Percentiles rank a stretch among this genome's conserved stretches.
phyloP scores from a whole-genome alignment of 1,140 invertebrate genomes.

The Calosoma granatense region DNA sequence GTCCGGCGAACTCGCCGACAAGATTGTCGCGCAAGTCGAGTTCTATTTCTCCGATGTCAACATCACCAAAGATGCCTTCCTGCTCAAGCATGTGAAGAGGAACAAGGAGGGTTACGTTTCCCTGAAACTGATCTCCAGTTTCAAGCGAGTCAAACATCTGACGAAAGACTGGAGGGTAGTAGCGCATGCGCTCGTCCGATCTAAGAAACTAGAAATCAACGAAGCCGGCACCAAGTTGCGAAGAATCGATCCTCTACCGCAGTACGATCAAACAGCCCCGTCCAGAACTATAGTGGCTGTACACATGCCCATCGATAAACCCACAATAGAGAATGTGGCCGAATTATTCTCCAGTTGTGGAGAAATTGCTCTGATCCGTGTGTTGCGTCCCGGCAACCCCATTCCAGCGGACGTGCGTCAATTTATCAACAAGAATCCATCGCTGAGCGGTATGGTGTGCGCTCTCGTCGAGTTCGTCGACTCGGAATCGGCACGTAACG shows the following conservation, averaged over 20 bases:
- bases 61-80: conserved; percentile 88
- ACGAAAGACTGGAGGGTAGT: conserved; percentile 90
- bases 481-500: conserved; percentile 71
- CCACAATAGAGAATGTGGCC: conserved; percentile 78
- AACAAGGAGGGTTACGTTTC: conserved; percentile 94
- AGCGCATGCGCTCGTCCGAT: conserved; percentile 67
- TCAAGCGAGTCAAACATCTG: conserved; percentile 84
- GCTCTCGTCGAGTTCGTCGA: conserved; percentile 84
- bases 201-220: conserved; percentile 80
- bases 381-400: conserved; percentile 75
- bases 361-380: conserved; percentile 76
- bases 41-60: conserved; percentile 93
- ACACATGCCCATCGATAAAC: conserved; percentile 69
- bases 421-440: conserved; percentile 83
- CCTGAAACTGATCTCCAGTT: conserved; percentile 86
- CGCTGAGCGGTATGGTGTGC: conserved; percentile 70
- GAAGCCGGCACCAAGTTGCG: conserved; percentile 84
- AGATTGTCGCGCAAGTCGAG: conserved; percentile 76
- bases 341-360: conserved; percentile 79
- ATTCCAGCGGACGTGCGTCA: conserved; percentile 80
- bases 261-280: conserved; percentile 82
- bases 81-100: conserved; percentile 85
- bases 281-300: conserved; percentile 84
- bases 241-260: conserved; percentile 71
- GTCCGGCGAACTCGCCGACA: conserved; percentile 60